These are phyloP conservation scores for Scophthalmus maximus DNA, from an alignment of 2,113 vertebrate species.

Conservation along the genomic window DNA sequence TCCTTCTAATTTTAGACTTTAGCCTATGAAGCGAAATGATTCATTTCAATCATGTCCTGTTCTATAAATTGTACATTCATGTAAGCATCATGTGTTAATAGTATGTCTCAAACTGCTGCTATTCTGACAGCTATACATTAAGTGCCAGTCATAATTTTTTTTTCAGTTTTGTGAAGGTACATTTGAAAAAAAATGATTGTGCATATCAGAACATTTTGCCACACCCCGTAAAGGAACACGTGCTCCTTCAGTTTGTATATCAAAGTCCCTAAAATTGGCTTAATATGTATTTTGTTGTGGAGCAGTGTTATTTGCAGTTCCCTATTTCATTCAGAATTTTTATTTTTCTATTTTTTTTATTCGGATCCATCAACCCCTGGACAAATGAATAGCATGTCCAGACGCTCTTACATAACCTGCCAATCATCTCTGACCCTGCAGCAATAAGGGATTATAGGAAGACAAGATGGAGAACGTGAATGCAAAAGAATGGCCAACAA, in stretches of 20 bases:
- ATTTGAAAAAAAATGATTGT: too few species aligned
- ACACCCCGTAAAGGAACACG: not conserved
- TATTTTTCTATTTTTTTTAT: too few species aligned
- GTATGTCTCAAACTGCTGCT: too few species aligned
- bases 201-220: not conserved
- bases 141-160: too few species aligned
- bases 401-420: constrained; percentile 15
- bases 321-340: too few species aligned
- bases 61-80: not conserved
- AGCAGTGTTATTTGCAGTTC: too few species aligned
- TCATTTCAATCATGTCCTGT: not conserved
- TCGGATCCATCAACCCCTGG: not conserved
- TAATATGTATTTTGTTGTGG: too few species aligned
- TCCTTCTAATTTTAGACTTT: not conserved
- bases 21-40: not conserved
- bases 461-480: constrained; percentile 39
- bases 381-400: constrained; percentile 1
- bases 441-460: constrained; percentile 32
- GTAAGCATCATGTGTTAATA: not conserved
- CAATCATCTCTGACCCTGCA: constrained; percentile 13
- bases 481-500: not conserved
- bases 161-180: too few species aligned
- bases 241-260: not conserved
- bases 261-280: not conserved
- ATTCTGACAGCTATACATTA: too few species aligned